These are phyloP conservation scores for Carcina quercana DNA, from an alignment of 2,888 invertebrate species.

Conservation along the genomic window DNA sequence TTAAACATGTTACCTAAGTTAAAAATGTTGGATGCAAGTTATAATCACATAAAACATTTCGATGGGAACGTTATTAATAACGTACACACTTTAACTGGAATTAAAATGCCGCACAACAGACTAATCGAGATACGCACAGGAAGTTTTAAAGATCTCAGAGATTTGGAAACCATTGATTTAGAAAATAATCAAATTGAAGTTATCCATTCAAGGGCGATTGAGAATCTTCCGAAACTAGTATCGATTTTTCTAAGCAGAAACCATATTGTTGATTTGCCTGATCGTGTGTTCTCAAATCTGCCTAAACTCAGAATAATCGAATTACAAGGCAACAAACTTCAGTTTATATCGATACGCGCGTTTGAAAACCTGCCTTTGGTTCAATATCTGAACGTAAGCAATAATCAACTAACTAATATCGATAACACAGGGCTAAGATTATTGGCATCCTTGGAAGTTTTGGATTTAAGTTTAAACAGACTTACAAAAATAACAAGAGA, in stretches of 20 bases:
- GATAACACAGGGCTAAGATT: conserved; percentile 84
- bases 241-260: conserved; percentile 82
- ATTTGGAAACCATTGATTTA: conserved; percentile 83
- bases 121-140: conserved; percentile 81
- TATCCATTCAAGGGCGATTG: conserved; percentile 82
- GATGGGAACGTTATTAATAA: conserved; percentile 81
- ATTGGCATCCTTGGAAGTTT: conserved; percentile 85
- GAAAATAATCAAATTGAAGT: conserved; percentile 87
- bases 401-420: conserved; percentile 83
- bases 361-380: conserved; percentile 86
- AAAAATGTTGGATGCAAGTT: conserved; percentile 83
- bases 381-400: conserved; percentile 87
- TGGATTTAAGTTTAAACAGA: conserved; percentile 89
- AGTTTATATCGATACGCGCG: conserved; percentile 81
- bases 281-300: conserved; percentile 83
- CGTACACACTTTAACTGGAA: conserved; percentile 79
- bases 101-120: conserved; percentile 84
- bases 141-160: conserved; percentile 81
- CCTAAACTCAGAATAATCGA: conserved; percentile 83
- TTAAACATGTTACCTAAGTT: conserved; percentile 80
- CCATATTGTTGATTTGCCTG: conserved; percentile 83
- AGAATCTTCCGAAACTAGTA: conserved; percentile 79
- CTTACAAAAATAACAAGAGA: conserved; percentile 81
- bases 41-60: conserved; percentile 82
- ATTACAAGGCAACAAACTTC: conserved; percentile 85